A percentile compares a stretch with the other conserved stretches of the same genome.
phyloP scores from a whole-genome alignment of 1,140 invertebrate species.

The Drosophila saltans region DNA sequence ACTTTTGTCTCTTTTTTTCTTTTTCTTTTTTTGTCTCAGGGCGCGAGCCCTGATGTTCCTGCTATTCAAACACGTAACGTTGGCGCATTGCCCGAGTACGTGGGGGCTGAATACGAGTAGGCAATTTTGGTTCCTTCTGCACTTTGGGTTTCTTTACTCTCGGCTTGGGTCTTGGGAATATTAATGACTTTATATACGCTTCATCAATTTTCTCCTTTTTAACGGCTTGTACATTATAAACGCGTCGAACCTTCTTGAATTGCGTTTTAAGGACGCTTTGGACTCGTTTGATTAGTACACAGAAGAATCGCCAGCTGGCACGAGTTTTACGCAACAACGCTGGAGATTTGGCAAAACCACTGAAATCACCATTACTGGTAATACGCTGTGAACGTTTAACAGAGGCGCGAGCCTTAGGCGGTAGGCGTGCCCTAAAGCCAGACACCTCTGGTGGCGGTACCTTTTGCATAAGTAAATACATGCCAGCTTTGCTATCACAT shows the following conservation, averaged over 20 bases:
- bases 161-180: conserved; percentile 53
- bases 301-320: conserved; percentile 66
- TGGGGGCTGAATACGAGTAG: conserved; percentile 63
- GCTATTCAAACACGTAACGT: conserved; percentile 65
- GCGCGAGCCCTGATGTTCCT: neutral
- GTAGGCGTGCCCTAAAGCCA: neutral
- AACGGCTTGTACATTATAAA: conserved; percentile 45
- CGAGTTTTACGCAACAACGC: conserved; percentile 42
- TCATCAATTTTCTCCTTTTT: conserved; percentile 54
- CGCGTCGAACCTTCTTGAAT: conserved; percentile 56
- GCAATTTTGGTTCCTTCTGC: conserved; percentile 44
- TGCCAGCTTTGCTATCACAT: conserved; percentile 44
- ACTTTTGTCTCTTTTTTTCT: conserved; percentile 10
- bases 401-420: neutral
- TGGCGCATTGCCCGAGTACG: conserved; percentile 65
- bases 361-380: conserved; percentile 9
- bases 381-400: neutral
- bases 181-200: conserved; percentile 40
- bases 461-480: conserved; percentile 49
- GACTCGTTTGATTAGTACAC: conserved; percentile 37
- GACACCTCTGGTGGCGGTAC: conserved; percentile 40
- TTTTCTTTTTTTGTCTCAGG: conserved; percentile 34
- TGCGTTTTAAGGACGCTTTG: conserved; percentile 59
- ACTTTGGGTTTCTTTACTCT: conserved; percentile 11
- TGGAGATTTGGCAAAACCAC: conserved; percentile 41